Evolutionary conservation across 2,888 invertebrate species (phyloP), one percentile per base, ranked within the genome.

Genomic region (Hypolimnas misippus): DNA sequence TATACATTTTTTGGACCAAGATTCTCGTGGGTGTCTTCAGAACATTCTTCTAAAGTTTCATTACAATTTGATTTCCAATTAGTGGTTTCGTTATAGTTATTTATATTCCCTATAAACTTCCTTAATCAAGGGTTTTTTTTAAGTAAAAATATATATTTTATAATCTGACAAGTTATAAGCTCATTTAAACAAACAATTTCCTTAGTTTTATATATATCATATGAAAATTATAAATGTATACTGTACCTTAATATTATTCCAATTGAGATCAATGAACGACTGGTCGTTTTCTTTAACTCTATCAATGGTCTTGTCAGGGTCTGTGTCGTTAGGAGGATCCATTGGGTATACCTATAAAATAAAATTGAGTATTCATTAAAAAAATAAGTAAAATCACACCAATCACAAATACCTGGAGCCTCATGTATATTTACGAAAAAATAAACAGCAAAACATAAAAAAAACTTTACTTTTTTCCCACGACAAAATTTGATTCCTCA

Each of bases 231-330:
- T 33, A 33, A 33, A 33, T 8, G 10, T 33, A 40, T 29, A 14
- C n/a, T n/a, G n/a, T 51, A 98, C 99, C 95, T 98, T 98, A 93
- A 99, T 99, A 93, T 99, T 99, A 93, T 99, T 99, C 94, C 98
- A 97, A 93, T 99, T 99, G 86, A 99, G 95, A 92, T 97, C 97
- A 83, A 95, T 95, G 80, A 98, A 93, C 81, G 95, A 95, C 78
- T 95, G 93, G 93, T 97, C 97, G 87, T 99, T 98, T 71, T 97
- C 96, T 80, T 96, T 95, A 70, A 99, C 95, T 87, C 96, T 95
- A 86, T 96, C 95, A 78, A 99, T 95, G 70, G 98, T 97, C 71
- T 97, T 96, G 68, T 99, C 99, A 35, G 98, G 96, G 86, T 99
- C 97, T 68, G 99, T 99, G 82, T 95, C 94, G 88, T 99, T 99